These are phyloP conservation scores for Cottus gobio DNA, from an alignment of 2,113 vertebrate genomes.

Conservation along the genomic window DNA sequence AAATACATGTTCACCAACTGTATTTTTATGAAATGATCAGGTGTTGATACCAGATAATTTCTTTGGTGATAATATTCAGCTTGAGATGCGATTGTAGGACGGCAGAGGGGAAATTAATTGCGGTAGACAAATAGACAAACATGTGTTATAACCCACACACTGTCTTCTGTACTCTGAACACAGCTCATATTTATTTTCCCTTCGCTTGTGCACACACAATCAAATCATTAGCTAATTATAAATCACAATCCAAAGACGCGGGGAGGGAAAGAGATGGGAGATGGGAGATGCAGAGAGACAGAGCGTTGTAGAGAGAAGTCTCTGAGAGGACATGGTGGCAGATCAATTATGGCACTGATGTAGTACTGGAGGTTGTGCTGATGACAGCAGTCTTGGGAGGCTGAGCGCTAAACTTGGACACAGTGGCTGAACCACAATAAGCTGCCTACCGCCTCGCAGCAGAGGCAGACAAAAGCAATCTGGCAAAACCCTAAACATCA, in stretches of 20 bases:
- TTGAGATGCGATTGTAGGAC: neutral
- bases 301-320: conserved; percentile 28
- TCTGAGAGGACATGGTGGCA: conserved; percentile 55
- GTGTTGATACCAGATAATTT: neutral
- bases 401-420: conserved; percentile 52
- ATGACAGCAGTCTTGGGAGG: conserved; percentile 69
- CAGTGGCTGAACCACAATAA: conserved; percentile 51
- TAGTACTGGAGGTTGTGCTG: conserved; percentile 67
- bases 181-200: conserved; percentile 61
- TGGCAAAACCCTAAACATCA: neutral
- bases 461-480: conserved; percentile 38
- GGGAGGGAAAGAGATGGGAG: conserved; percentile 4
- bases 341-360: conserved; percentile 71
- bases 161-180: conserved; percentile 21
- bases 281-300: conserved; percentile 14
- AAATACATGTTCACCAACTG: neutral
- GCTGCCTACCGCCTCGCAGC: conserved; percentile 23
- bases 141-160: conserved; percentile 21
- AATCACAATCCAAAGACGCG: conserved; percentile 19
- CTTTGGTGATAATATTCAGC: neutral
- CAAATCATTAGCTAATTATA: conserved; percentile 61
- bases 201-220: conserved; percentile 49
- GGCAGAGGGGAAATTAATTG: neutral
- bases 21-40: neutral
- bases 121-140: conserved; percentile 25